Conservation (phyloP, 1,140 invertebrate genomes). For the Bombus ignitus region DNA sequence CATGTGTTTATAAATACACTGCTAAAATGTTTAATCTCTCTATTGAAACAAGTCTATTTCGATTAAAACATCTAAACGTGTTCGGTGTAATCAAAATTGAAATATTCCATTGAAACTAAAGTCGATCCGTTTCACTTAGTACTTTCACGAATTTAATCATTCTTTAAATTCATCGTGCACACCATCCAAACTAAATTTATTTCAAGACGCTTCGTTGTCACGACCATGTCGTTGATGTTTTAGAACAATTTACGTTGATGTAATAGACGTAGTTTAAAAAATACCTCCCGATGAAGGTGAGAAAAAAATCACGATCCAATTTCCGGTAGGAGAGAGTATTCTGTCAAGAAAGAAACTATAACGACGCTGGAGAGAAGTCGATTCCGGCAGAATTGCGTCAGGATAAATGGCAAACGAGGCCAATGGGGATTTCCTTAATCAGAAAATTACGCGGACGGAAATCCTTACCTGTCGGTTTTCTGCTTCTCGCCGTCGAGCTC, state of each 20-base stretch:
- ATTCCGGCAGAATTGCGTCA: constrained; percentile 45
- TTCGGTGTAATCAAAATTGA: too few relatives aligned
- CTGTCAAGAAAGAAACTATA: constrained; percentile 14
- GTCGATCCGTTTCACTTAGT: background rate
- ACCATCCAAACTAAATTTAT: too few relatives aligned
- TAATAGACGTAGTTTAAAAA: background rate
- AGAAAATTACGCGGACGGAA: constrained; percentile 50
- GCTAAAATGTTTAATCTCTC: too few relatives aligned
- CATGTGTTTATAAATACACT: too few relatives aligned
- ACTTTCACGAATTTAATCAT: background rate
- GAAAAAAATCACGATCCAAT: constrained; percentile 12
- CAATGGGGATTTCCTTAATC: constrained; percentile 50
- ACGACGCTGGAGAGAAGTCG: background rate
- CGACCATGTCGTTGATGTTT: background rate
- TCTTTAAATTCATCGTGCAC: background rate
- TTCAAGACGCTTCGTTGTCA: background rate
- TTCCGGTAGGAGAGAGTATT: constrained; percentile 31
- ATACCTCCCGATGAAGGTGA: background rate
- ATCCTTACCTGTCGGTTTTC: constrained; percentile 95
- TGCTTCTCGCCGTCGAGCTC: constrained; percentile 97
- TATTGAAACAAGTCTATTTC: too few relatives aligned
- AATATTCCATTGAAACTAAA: background rate
- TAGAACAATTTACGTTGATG: too few relatives aligned
- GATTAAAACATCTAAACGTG: too few relatives aligned
- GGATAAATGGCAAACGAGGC: constrained; percentile 50